Base-by-base conservation (phyloP, 2,888 invertebrate species). In the Xylota segnis region DNA sequence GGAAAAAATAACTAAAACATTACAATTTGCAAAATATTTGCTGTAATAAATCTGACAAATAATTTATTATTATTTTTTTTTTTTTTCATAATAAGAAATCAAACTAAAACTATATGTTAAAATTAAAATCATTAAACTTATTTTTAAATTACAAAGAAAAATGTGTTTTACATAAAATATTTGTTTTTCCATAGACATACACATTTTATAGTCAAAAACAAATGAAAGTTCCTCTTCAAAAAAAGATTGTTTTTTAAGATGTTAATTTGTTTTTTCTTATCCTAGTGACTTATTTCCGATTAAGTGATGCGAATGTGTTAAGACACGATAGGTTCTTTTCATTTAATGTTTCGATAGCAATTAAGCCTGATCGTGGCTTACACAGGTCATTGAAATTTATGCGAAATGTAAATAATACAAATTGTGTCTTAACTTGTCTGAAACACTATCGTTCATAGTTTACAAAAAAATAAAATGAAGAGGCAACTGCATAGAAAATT, bases 1-100 rank as follows among this genome's bases (percentile, higher is more conserved):
- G 29, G 29, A 47, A 54, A 14, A 5, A 50, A 23, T 54, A 47
- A 56, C 34, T 59, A 58, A 66, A 68, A 59, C 52, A 61, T 72
- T 52, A 52, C 10, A 59, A 14, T 27, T 43, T 45, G 10, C 27
- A 45, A 32, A 43, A n/a, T 50, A 54, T 68, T 61, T 47, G 32
- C 12, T 72, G 77, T 68, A 58, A 82, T 58, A 58, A 58, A 68
- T 72, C 3, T 68, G 59, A 78, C 47, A 78, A 78, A 74, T 79
- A 74, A 74, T 83, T 83, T 79, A 79, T 79, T 78, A n/a, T n/a
- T n/a, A n/a, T 61, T 12, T 27, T 32, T 50, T 43, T 23, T 34
- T 54, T 75, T 52, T 29, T 12, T 40, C 23, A 43, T 40, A 37
- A 32, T 27, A 43, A 27, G 12, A 29, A 45, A 52, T 45, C 45